phyloP scores from a whole-genome alignment of 2,888 invertebrate species.

The Andrena bucephala region DNA sequence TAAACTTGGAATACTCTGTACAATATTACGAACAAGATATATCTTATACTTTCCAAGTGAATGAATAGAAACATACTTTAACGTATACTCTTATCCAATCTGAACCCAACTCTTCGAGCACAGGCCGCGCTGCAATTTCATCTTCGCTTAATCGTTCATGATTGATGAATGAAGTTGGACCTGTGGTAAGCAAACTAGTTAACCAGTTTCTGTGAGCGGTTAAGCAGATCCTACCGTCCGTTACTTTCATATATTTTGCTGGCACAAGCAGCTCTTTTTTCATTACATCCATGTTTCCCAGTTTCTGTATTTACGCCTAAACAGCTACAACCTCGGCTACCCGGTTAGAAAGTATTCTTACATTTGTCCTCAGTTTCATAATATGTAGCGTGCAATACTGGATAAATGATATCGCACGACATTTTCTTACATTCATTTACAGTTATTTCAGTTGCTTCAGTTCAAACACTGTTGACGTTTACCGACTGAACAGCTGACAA shows the following conservation, averaged over 20 bases:
- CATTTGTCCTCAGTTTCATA: not conserved
- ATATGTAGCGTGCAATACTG: too few species aligned
- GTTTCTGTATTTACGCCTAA: not conserved
- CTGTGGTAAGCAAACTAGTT: constrained; percentile 83
- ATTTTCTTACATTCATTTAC: too few species aligned
- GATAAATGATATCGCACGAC: too few species aligned
- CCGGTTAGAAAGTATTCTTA: not conserved
- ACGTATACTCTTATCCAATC: constrained; percentile 85
- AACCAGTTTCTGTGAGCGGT: constrained; percentile 85
- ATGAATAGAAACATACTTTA: constrained; percentile 76
- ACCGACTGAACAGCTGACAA: constrained; percentile 31
- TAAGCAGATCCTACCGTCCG: constrained; percentile 80
- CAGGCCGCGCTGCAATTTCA: constrained; percentile 86
- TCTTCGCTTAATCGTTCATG: constrained; percentile 85
- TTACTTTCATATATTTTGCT: constrained; percentile 85
- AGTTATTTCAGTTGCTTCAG: not conserved
- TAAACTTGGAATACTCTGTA: too few species aligned
- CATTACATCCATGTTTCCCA: constrained; percentile 88
- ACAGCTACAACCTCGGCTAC: not conserved
- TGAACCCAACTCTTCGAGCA: constrained; percentile 84
- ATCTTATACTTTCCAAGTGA: not conserved
- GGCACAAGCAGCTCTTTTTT: constrained; percentile 91
- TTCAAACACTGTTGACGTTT: constrained; percentile 27
- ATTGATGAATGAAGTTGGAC: constrained; percentile 80
- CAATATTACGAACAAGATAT: too few species aligned